phyloP scores from a whole-genome alignment of 2,888 invertebrate species.

The Thereva nobilitata region DNA sequence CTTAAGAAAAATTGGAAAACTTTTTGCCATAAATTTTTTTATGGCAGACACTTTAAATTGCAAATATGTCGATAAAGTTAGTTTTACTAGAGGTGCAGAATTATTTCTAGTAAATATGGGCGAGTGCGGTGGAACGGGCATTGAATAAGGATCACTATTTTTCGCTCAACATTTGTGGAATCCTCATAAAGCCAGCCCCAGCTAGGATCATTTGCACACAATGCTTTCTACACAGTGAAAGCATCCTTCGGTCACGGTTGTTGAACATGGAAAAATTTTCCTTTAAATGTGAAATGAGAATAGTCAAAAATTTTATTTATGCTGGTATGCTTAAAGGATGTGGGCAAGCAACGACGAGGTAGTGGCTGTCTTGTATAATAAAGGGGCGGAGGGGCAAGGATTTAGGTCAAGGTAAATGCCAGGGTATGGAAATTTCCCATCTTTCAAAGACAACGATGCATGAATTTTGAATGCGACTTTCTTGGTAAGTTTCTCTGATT shows the following conservation, averaged over 20 bases:
- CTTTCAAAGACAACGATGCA: conserved; percentile 19
- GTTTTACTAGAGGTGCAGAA: conserved; percentile 23
- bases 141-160: no score
- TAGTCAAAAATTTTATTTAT: no score
- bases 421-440: conserved; percentile 4
- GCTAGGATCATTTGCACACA: no score
- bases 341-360: no score
- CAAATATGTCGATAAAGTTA: conserved; percentile 42
- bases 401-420: conserved; percentile 21
- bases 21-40: conserved; percentile 42
- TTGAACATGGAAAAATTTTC: conserved; percentile 18
- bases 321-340: no score
- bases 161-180: no score
- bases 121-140: no score
- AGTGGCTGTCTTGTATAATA: no score
- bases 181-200: no score
- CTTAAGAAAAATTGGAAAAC: conserved; percentile 42
- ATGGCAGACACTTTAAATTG: conserved; percentile 43
- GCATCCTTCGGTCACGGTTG: conserved; percentile 12
- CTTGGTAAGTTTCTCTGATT: conserved; percentile 23
- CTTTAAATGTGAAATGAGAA: conserved; percentile 8
- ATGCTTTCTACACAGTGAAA: not conserved
- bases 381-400: not conserved
- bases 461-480: conserved; percentile 12
- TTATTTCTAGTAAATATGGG: not conserved